phyloP scores from a whole-genome alignment of 2,888 invertebrate genomes.

The Macrophya annulata region DNA sequence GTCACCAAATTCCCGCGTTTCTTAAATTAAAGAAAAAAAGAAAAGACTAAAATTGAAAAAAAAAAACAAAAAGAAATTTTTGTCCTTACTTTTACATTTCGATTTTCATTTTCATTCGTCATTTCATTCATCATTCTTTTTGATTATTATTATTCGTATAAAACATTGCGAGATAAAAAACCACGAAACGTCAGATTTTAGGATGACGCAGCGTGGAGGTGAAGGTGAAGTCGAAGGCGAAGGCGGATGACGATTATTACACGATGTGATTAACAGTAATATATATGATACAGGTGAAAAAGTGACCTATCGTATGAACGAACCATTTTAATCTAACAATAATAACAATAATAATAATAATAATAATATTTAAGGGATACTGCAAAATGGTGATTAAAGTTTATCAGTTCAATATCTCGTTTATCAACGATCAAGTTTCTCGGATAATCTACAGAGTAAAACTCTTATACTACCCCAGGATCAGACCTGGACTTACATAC shows the following conservation, averaged over 20 bases:
- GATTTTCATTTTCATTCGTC: too few relatives aligned
- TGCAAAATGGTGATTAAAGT: slow-evolving; percentile 35
- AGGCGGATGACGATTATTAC: neutral
- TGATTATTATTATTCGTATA: neutral
- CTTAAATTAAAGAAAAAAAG: too few relatives aligned
- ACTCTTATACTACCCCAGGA: slow-evolving; percentile 3
- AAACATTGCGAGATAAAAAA: neutral
- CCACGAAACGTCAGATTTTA: neutral
- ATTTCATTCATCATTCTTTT: too few relatives aligned
- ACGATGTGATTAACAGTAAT: too few relatives aligned
- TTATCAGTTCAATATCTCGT: slow-evolving; percentile 18
- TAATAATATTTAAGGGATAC: neutral
- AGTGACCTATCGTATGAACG: neutral
- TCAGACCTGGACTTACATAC: slow-evolving; percentile 9
- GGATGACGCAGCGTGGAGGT: neutral
- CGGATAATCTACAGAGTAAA: neutral
- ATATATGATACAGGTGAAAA: neutral
- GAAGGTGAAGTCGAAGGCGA: too few relatives aligned
- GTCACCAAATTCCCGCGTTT: too few relatives aligned
- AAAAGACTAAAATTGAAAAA: too few relatives aligned
- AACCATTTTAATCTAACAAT: neutral
- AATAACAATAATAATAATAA: too few relatives aligned
- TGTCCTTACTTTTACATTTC: too few relatives aligned
- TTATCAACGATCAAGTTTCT: slow-evolving; percentile 26
- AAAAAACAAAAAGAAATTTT: too few relatives aligned